Evolutionary conservation across 2,888 invertebrate genomes (phyloP).

Genomic region (Quadriops clusia): DNA sequence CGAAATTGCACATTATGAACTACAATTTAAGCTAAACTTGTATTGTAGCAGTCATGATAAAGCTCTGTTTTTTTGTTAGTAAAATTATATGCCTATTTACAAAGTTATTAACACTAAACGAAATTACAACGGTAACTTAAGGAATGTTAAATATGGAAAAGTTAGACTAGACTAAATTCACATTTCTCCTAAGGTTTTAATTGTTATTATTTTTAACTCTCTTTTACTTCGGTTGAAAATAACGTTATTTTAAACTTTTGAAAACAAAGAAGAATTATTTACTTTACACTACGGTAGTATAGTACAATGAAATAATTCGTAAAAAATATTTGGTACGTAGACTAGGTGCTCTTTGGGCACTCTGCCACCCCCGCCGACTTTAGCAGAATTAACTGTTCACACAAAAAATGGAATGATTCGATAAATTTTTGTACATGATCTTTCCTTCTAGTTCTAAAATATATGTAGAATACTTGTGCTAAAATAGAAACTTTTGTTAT

Average conservation of each 20-base stretch:
- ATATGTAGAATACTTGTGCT: slow-evolving; percentile 14
- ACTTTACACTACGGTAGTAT: slow-evolving; percentile 17
- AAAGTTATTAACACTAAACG: slow-evolving; percentile 8
- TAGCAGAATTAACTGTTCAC: slow-evolving; percentile 13
- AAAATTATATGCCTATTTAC: too few species aligned
- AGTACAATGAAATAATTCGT: slow-evolving; percentile 27
- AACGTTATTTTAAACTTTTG: too few species aligned
- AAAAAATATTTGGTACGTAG: slow-evolving; percentile 29
- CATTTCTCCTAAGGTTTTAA: slow-evolving; percentile 3
- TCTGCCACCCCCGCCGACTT: slow-evolving; percentile 24
- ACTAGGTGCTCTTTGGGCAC: slow-evolving; percentile 28
- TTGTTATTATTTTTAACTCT: slow-evolving; percentile 7
- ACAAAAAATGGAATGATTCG: slow-evolving; percentile 20
- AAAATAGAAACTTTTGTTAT: slow-evolving; percentile 29
- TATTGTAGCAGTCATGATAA: too few species aligned
- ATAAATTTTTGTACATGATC: slow-evolving; percentile 18
- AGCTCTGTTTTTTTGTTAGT: too few species aligned
- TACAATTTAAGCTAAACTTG: too few species aligned
- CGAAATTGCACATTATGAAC: too few species aligned
- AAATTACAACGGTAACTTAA: too few species aligned
- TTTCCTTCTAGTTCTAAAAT: slow-evolving; percentile 13
- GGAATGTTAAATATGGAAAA: background rate
- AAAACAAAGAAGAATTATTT: slow-evolving; percentile 9
- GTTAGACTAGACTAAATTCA: background rate
- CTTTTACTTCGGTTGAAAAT: too few species aligned